Conservation (phyloP, 2,888 invertebrate species). For the Leucophora obtusa region DNA sequence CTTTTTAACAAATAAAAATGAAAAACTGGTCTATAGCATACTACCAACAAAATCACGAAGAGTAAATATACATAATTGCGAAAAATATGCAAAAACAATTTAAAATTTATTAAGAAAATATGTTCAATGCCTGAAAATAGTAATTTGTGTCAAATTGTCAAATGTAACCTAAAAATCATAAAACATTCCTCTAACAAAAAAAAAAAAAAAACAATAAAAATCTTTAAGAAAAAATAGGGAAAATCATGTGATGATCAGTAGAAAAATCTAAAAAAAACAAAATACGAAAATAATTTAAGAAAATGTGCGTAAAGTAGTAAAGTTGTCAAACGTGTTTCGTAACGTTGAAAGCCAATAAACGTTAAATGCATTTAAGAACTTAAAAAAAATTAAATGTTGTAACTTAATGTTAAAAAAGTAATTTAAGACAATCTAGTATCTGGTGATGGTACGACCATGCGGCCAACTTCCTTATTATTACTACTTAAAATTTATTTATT, state of each 20-base stretch:
- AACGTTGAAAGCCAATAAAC: constrained; percentile 7
- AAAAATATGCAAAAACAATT: neutral
- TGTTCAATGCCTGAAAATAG: neutral
- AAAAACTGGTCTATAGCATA: neutral
- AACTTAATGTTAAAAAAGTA: constrained; percentile 28
- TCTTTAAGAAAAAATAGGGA: constrained; percentile 39
- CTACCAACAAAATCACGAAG: neutral
- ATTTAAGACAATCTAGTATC: constrained; percentile 16
- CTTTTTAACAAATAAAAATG: neutral
- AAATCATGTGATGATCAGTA: constrained; percentile 43
- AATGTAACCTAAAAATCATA: constrained; percentile 6
- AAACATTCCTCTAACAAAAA: constrained; percentile 16
- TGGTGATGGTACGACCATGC: constrained; percentile 40
- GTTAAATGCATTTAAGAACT: constrained; percentile 30
- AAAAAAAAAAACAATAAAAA: constrained; percentile 20
- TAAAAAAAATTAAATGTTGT: constrained; percentile 30
- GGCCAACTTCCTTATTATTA: constrained; percentile 53
- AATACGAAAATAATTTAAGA: constrained; percentile 1
- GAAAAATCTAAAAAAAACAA: constrained; percentile 9
- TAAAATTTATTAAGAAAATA: neutral
- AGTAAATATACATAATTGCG: neutral
- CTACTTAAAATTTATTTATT: constrained; percentile 21
- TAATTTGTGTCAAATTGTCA: constrained; percentile 53
- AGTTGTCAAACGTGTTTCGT: constrained; percentile 64
- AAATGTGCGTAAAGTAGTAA: constrained; percentile 46